Evolutionary conservation across 2,797 vertebrate genomes (phyloP), one percentile per base, ranked within the genome.

Genomic region (Acanthis flammea): DNA sequence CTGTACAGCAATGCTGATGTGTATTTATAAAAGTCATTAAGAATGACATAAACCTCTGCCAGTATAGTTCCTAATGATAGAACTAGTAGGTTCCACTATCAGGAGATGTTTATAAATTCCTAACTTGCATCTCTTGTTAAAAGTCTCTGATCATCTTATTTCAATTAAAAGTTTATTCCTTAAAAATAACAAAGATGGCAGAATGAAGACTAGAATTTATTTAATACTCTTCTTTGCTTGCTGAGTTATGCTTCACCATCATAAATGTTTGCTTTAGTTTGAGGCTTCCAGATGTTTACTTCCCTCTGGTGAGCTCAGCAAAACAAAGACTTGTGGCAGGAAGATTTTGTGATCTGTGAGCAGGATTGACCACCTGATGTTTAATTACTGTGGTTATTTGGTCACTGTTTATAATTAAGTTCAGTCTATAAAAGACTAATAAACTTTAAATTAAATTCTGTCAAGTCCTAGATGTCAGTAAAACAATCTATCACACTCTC

Each of bases 121-220:
- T 68, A 58, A 55, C 42, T 75, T 68, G 18, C 39, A 67, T 55
- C 12, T 88, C 58, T 70, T 79, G 51, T 50, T 74, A 73, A 47
- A 93, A 84, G 45, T 61, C 93, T 94, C 77, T 91, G 80, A 85
- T 95, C 79, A 92, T 79, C 61, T 21, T 60, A 76, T 72, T 84
- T 90, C 44, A 86, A 60, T 53, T 66, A 75, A 33, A 93, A 94
- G 19, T 73, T 92, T 47, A 63, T 12, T 66, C 45, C 37, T 88
- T 83, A 82, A 88, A 90, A 94, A 94, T 71, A 95, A 90, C 65
- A 91, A 74, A 73, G 47, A 65, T 1, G 7, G 47, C 23, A 83
- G 62, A 67, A 70, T 75, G 63, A 86, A 82, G 47, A 61, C 35
- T 54, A 42, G 57, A 67, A 85, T 89, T 87, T 81, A 33, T 88